Base-by-base conservation (phyloP, 2,888 invertebrate species). In the Xylota sylvarum region DNA sequence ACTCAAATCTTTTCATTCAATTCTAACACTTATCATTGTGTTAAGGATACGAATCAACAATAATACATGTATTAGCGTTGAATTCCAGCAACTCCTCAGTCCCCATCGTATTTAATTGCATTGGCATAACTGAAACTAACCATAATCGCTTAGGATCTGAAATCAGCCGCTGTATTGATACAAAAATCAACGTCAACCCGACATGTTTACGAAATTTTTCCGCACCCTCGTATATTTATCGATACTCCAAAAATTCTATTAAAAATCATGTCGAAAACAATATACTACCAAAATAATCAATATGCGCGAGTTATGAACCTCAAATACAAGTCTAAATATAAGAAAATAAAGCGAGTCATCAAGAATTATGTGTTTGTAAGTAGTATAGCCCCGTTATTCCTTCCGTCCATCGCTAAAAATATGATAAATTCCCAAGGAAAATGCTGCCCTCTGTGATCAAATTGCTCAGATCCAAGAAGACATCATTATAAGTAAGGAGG, bases 381-480 rank as follows among this genome's bases (percentile, higher is more conserved):
- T 87, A 62, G 4, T 6, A 10, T n/a, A 7, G 10, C 4, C 12
- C 0, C 6, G 5, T 2, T 37, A n/a, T 9, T 0, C 6, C 9
- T 6, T 5, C 3, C 2, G 5, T 32, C 12, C 10, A 9, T 27
- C 5, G 23, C 12, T 0, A 65, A 27, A 17, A 14, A 1, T 6
- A 50, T 32, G 14, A 1, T 17, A n/a, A 90, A 89, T 55, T 65
- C 73, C 69, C 2, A 89, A 97, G 97, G 97, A 97, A 93, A 97
- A 97, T 93, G 96, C 96, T 69, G 96, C 96, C 5, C 92, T 98
- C 2, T 97, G 97, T 92, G 98, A 98, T 93, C 97, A 98, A 94
- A 96, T 97, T 14, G 95, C 96, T 0, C 95, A 96, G 91, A 95
- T 96, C 87, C 97, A 98, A 92, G 96, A 97, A 89, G 96, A 96